Base-by-base conservation (phyloP, 2,797 vertebrate species). In the Tokudaia tokunoshimensis region DNA sequence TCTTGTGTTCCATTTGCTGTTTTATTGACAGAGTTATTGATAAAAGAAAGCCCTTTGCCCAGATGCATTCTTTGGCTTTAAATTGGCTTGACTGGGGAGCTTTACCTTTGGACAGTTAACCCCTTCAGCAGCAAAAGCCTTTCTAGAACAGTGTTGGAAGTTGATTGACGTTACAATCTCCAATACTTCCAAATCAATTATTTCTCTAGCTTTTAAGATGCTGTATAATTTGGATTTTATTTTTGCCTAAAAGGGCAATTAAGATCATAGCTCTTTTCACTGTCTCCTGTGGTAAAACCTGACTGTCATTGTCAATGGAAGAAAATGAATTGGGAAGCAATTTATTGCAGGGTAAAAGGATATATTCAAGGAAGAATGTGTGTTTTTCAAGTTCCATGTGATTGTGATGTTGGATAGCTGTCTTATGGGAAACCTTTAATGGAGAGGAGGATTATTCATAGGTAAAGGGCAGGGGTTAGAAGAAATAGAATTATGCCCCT, bases 101-200 rank as follows among this genome's bases (percentile, higher is more conserved):
- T 92, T 94, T 94, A 91, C 80, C 57, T 97, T 94, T 94, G 76
- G 76, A 95, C n/a, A 92, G 89, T 96, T 96, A 96, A 95, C 90
- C n/a, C 67, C 24, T 59, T 95, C 70, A 6, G 8, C 82, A 92
- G 29, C 50, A 92, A 94, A 92, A 81, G 59, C n/a, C 67, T 95
- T 95, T 95, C 76, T 20, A 94, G 37, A 44, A 12, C 52, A 79
- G 6, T 59, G 29, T 72, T 94, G 13, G 92, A 6, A 85, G 7
- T 87, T 22, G 84, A 91, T 89, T 89, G 41, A 92, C 63, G 10
- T 81, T 90, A 76, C 87, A 65, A 83, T 92, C 31, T 94, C 55
- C 14, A 96, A 19, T 80, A 79, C 3, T 41, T 94, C 44, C 22
- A 61, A 90, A 82, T 90, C 81, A 76, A 93, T 86, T 7, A 85